Conservation (phyloP, 2,113 vertebrate species). For the Progne subis region DNA sequence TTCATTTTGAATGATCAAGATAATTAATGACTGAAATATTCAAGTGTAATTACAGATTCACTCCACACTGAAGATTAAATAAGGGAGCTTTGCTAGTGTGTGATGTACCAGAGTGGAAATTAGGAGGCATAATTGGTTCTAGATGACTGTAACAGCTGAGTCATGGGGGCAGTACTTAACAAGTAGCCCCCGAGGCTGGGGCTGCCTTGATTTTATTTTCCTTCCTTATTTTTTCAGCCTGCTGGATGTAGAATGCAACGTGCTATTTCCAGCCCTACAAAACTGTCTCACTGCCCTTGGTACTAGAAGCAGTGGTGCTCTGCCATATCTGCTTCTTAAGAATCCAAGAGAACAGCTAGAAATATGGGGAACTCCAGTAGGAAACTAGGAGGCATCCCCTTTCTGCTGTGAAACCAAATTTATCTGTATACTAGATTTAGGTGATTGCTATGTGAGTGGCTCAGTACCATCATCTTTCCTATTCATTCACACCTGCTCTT, state of each 20-base stretch:
- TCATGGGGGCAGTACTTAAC: not conserved
- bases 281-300: not conserved
- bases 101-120: not conserved
- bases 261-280: not conserved
- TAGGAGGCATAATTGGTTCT: not conserved
- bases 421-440: not conserved
- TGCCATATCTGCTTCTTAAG: not conserved
- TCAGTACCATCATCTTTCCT: not conserved
- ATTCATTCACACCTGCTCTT: not conserved
- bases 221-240: not conserved
- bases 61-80: not conserved
- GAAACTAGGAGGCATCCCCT: not conserved
- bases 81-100: not conserved
- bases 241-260: not conserved
- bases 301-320: not conserved
- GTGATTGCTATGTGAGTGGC: not conserved
- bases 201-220: accelerated
- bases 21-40: not conserved
- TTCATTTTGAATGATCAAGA: not conserved
- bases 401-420: not conserved
- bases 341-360: not conserved
- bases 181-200: accelerated
- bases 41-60: not conserved
- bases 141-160: not conserved
- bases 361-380: accelerated